Evolutionary conservation across 2,888 invertebrate genomes (phyloP), one percentile per base, ranked within the genome.

Genomic region (Apamea epomidion): DNA sequence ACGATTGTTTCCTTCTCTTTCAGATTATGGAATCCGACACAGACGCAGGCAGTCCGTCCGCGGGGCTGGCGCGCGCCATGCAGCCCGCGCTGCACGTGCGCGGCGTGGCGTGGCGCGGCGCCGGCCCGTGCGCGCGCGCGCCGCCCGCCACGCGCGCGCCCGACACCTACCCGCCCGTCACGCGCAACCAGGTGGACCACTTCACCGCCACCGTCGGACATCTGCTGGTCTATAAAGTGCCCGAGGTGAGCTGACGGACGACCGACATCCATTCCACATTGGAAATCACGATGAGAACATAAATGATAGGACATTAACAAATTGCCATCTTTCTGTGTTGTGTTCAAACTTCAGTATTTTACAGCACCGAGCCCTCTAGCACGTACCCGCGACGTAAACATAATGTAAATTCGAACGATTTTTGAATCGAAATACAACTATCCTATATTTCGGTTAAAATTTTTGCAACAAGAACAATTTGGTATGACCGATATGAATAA

Each of bases 151-250:
- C 97, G 70, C 95, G 95, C 48, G 96, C 97, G 8, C 97, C 97
- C 62, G 97, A 97, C 90, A 98, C 99, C 87, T 98, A 97, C 92
- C 97, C 98, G 78, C 99, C 99, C 6, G 97, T 98, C 90, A 97
- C 98, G 6, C 97, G 99, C 84, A 99, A 99, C 96, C 98, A 98
- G 92, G 98, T 99, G 48, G 98, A 99, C 96, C 98, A 98, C 83
- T 97, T 99, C 78, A 98, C 98, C 84, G 99, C 99, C 68, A 98
- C 98, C 5, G 98, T 98, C 29, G 99, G 99, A 42, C 98, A 98
- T 91, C 96, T 99, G 89, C 97, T 99, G 62, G 97, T 98, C 7
- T 98, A 98, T 92, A 98, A 98, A 94, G 99, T 99, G 86, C 99
- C 99, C 18, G 98, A 98, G 93, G 98, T 98, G 93, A 96, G 97